Evolutionary conservation across 2,113 vertebrate genomes (phyloP), one percentile per base, ranked within the genome.

Genomic region (Serranochromis macrocephalus): DNA sequence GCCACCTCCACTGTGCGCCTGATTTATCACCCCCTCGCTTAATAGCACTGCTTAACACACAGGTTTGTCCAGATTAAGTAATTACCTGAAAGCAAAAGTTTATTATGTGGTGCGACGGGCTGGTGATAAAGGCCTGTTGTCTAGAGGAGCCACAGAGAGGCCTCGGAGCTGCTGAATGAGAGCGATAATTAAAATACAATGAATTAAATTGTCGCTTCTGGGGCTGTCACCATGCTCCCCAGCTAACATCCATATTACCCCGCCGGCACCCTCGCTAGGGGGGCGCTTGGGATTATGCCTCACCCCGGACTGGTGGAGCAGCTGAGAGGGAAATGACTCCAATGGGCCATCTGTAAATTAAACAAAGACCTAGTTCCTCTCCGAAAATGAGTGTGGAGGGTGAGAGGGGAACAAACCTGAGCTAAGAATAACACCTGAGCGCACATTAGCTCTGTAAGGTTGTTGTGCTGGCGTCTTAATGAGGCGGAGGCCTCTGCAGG

Each of bases 61-160:
- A 97, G 96, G 97, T 98, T 98, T 98, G 97, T 98, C 97, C 96
- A 98, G 97, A 98, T 99, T 97, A 98, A 98, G 97, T 98, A 98
- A 99, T 98, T 98, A 98, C 97, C 97, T 97, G 95, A 97, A 98
- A 97, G 97, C 97, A 96, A 95, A 98, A 97, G 96, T 97, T 97
- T 97, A 97, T 98, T 98, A 98, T 98, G 97, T 97, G 96, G 97
- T 96, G 94, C 94, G 97, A 96, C 93, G 92, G 88, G 71, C 21
- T 51, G 7, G 91, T 97, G 97, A 98, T 96, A 96, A 98, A 97
- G 96, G 94, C 94, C 29, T 24, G 82, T 93, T 93, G 90, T 94
- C 96, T 91, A 68, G 58, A 53, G 92, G 66, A 73, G 95, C 94
- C 89, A 87, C 7, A 33, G 91, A 54, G 73, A 80, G 47, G 47